phyloP scores from a whole-genome alignment of 2,797 vertebrate species.

The Pipistrellus pipistrellus region DNA sequence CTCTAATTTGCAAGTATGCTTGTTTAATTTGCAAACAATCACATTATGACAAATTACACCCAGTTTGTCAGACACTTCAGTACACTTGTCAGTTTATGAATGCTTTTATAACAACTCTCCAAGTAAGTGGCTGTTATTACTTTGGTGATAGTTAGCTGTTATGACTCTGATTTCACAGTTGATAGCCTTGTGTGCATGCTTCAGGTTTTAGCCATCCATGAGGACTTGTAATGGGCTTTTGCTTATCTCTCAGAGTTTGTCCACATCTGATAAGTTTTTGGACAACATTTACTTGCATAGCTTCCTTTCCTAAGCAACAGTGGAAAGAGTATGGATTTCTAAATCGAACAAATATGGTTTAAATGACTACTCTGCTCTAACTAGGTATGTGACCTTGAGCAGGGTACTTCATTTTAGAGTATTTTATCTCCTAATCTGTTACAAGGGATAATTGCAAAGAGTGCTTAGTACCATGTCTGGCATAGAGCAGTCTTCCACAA shows the following conservation, averaged over 20 bases:
- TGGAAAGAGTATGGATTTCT: constrained; percentile 7
- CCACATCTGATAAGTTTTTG: neutral
- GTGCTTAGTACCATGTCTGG: neutral
- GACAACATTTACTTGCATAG: neutral
- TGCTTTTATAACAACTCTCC: neutral
- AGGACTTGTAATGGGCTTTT: neutral
- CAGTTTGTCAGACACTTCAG: neutral
- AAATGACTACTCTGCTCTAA: neutral
- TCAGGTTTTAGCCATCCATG: neutral
- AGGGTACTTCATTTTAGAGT: neutral
- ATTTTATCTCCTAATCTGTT: neutral
- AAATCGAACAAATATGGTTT: neutral
- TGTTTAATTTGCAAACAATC: constrained; percentile 43
- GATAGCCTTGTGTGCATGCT: neutral
- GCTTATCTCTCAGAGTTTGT: neutral
- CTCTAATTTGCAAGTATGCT: constrained; percentile 10
- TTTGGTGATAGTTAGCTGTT: neutral
- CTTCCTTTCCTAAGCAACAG: neutral
- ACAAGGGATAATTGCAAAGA: neutral
- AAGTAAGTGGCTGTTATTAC: neutral
- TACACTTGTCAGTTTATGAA: neutral
- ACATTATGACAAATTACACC: neutral
- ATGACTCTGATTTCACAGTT: neutral
- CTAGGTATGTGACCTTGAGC: neutral
- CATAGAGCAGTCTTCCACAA: neutral